phyloP scores from a whole-genome alignment of 2,888 invertebrate species.

The Strigamia transsilvanica region DNA sequence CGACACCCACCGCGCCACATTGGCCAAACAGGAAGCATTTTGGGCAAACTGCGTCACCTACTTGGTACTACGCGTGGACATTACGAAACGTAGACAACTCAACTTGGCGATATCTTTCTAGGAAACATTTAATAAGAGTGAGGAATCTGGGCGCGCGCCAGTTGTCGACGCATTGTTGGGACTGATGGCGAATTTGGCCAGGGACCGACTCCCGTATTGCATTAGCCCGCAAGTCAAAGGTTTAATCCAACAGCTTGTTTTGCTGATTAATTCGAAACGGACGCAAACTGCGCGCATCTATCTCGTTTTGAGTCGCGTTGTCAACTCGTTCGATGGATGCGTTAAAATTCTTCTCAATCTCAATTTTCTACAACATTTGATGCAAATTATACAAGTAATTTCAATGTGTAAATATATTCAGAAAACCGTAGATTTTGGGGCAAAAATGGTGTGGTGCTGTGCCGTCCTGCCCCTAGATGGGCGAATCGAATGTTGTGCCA shows the following conservation, averaged over 20 bases:
- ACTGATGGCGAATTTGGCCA: neutral
- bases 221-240: neutral
- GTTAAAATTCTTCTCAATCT: neutral
- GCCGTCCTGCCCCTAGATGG: too few species aligned
- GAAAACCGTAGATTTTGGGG: too few species aligned
- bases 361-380: neutral
- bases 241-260: neutral
- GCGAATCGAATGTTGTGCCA: too few species aligned
- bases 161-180: neutral
- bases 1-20: neutral
- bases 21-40: neutral
- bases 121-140: neutral
- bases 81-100: neutral
- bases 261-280: neutral
- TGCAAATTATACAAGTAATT: neutral
- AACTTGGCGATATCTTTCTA: neutral
- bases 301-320: neutral
- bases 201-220: neutral
- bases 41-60: neutral
- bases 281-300: neutral
- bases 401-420: too few species aligned
- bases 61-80: neutral
- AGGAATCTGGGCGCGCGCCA: too few species aligned
- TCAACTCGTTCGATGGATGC: neutral
- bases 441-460: too few species aligned